A percentile compares a stretch with the other conserved stretches of the same genome.
Conservation (phyloP, 2,888 invertebrate species). For the Phasia obesa region DNA sequence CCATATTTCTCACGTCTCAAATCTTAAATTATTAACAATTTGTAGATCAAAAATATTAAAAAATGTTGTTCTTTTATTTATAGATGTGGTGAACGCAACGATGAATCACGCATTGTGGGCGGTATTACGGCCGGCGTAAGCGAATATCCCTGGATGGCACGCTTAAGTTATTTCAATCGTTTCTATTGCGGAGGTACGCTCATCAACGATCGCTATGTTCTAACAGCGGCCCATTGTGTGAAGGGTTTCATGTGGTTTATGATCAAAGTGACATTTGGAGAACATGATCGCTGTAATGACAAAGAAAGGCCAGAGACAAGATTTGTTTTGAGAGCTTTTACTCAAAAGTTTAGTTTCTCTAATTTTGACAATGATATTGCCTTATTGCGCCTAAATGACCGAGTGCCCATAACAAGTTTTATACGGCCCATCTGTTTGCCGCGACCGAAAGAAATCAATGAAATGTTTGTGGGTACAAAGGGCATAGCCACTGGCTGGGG, state of each 20-base stretch:
- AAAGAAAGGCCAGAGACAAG: slow-evolving; percentile 89
- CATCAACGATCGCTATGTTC: slow-evolving; percentile 93
- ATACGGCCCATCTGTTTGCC: slow-evolving; percentile 94
- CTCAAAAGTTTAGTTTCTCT: slow-evolving; percentile 91
- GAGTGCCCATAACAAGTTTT: slow-evolving; percentile 89
- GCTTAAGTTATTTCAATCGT: slow-evolving; percentile 92
- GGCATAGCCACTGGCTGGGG: slow-evolving; percentile 95
- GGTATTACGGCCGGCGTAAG: slow-evolving; percentile 89
- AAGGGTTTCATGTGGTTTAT: slow-evolving; percentile 97
- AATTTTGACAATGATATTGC: slow-evolving; percentile 96
- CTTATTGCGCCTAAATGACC: slow-evolving; percentile 90
- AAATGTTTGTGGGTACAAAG: slow-evolving; percentile 87
- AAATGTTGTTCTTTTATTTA: background rate
- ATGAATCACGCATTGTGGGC: slow-evolving; percentile 91
- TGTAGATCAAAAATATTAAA: no score
- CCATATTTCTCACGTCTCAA: no score
- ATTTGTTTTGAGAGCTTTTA: slow-evolving; percentile 89
- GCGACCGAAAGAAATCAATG: slow-evolving; percentile 86
- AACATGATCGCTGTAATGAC: slow-evolving; percentile 91
- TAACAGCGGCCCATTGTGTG: slow-evolving; percentile 94
- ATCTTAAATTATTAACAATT: no score
- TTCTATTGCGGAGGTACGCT: slow-evolving; percentile 95
- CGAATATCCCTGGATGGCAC: slow-evolving; percentile 95
- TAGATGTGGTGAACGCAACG: slow-evolving; percentile 91
- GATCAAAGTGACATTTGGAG: slow-evolving; percentile 94